These are phyloP conservation scores for Engraulis encrasicolus DNA, from an alignment of 2,113 vertebrate species.

Conservation along the genomic window DNA sequence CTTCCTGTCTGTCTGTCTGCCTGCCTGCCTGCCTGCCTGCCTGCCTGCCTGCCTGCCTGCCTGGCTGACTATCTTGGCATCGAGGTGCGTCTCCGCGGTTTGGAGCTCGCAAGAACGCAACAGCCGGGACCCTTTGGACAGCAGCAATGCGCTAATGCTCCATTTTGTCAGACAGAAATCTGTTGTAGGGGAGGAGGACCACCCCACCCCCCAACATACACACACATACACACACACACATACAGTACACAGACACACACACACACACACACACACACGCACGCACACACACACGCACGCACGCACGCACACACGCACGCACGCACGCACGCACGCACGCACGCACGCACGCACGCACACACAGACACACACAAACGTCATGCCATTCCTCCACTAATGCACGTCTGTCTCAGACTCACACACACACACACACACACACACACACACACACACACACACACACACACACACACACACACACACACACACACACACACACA, in stretches of 20 bases:
- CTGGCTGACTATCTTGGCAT: slow-evolving; percentile 54
- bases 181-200: slow-evolving; percentile 48
- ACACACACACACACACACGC: slow-evolving; percentile 45
- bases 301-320: slow-evolving; percentile 38
- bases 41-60: slow-evolving; percentile 70
- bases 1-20: too few relatives aligned
- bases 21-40: too few relatives aligned
- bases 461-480: slow-evolving; percentile 20
- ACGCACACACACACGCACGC: too few relatives aligned
- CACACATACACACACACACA: slow-evolving; percentile 54
- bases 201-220: slow-evolving; percentile 22
- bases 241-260: slow-evolving; percentile 43
- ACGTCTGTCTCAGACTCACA: neutral
- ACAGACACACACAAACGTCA: neutral
- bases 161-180: slow-evolving; percentile 55
- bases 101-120: slow-evolving; percentile 68
- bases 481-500: slow-evolving; percentile 39
- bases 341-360: too few relatives aligned
- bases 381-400: neutral
- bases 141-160: slow-evolving; percentile 53
- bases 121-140: slow-evolving; percentile 61
- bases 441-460: neutral
- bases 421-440: neutral
- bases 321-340: too few relatives aligned
- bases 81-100: slow-evolving; percentile 66